phyloP scores from a whole-genome alignment of 2,113 vertebrate species.

The Litocranius walleri region DNA sequence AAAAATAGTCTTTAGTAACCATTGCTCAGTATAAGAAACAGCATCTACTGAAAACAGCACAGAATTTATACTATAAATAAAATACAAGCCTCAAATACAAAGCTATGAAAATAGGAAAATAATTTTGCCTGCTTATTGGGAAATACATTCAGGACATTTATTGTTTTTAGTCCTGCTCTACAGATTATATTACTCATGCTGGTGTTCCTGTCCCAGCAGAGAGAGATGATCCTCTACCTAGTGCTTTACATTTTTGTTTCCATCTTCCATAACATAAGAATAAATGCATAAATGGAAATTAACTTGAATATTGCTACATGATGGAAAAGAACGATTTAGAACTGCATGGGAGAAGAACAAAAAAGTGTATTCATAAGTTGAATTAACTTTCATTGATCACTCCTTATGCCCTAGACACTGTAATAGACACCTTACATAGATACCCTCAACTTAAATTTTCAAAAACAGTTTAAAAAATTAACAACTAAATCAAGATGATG shows the following conservation, averaged over 20 bases:
- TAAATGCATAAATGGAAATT: background rate
- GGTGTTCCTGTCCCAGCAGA: background rate
- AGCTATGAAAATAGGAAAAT: slow-evolving; percentile 61
- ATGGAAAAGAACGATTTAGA: slow-evolving; percentile 10
- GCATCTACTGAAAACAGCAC: slow-evolving; percentile 52
- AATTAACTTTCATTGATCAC: background rate
- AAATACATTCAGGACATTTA: slow-evolving; percentile 24
- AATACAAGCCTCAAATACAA: slow-evolving; percentile 70
- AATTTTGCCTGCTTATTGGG: slow-evolving; percentile 62
- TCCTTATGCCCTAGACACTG: background rate
- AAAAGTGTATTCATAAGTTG: background rate
- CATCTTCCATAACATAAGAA: background rate
- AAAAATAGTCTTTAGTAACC: slow-evolving; percentile 18
- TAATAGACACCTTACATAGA: background rate
- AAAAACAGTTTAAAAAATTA: background rate
- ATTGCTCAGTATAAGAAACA: slow-evolving; percentile 28
- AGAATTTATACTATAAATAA: slow-evolving; percentile 71
- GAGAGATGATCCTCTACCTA: background rate
- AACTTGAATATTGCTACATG: background rate
- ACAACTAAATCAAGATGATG: background rate
- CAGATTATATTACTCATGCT: background rate
- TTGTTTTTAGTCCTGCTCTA: slow-evolving; percentile 33
- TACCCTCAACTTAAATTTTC: background rate
- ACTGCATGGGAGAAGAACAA: background rate
- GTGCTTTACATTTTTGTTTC: background rate